phyloP scores from a whole-genome alignment of 2,888 invertebrate species.

The Chrysodeixis includens region DNA sequence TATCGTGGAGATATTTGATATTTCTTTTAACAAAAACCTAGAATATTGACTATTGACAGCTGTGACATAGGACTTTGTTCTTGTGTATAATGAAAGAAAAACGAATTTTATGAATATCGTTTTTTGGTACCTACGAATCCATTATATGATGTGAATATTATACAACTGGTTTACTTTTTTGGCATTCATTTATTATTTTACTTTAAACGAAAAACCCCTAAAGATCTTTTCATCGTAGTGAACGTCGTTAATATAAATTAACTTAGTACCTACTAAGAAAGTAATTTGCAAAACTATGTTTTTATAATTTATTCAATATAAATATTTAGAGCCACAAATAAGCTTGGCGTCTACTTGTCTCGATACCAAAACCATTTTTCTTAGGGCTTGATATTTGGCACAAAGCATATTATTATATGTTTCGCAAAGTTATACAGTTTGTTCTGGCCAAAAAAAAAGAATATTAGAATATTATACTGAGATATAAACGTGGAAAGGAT shows the following conservation, averaged over 20 bases:
- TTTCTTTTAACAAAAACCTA: not conserved
- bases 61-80: not conserved
- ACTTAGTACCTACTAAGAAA: no score
- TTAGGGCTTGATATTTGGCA: conserved; percentile 5
- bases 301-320: conserved; percentile 2
- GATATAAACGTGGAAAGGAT: conserved; percentile 9
- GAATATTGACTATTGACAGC: no score
- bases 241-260: no score
- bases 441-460: conserved; percentile 5
- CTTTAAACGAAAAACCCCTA: not conserved
- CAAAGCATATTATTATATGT: conserved; percentile 7
- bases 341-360: conserved; percentile 2
- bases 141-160: not conserved
- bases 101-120: not conserved
- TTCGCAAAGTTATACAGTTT: conserved; percentile 9
- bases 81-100: not conserved
- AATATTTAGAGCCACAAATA: not conserved
- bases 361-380: conserved; percentile 10
- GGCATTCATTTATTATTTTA: not conserved
- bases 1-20: not conserved
- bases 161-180: not conserved
- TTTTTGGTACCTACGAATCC: no score
- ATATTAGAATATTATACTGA: conserved; percentile 6
- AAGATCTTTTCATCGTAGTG: no score
- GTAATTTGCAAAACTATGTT: not conserved